Conservation (phyloP, 2,888 invertebrate species). For the Amphimallon solstitiale region DNA sequence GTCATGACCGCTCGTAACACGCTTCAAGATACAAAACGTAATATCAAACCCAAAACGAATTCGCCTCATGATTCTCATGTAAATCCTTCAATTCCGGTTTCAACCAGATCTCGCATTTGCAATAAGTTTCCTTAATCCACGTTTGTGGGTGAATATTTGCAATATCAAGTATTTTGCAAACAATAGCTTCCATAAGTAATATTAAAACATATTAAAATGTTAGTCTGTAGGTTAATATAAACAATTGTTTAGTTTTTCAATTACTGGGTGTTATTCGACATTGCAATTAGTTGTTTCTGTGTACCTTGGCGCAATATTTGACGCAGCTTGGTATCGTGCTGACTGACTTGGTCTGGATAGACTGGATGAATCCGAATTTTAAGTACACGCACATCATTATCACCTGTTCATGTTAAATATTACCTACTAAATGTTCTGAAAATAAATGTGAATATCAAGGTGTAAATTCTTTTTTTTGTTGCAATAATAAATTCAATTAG, state of each 20-base stretch:
- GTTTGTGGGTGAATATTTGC: neutral
- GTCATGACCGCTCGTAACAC: too few species aligned
- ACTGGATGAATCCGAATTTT: constrained; percentile 38
- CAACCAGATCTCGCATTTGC: too few species aligned
- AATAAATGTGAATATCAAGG: constrained; percentile 12
- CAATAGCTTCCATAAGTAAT: neutral
- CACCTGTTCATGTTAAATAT: constrained; percentile 15
- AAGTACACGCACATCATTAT: constrained; percentile 19
- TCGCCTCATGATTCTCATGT: too few species aligned
- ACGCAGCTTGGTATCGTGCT: neutral
- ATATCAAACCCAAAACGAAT: too few species aligned
- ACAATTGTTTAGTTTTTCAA: neutral
- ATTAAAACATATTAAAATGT: neutral
- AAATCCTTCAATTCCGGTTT: too few species aligned
- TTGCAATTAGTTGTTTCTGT: constrained; percentile 18
- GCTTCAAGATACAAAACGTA: too few species aligned
- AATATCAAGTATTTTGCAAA: neutral
- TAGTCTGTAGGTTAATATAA: neutral
- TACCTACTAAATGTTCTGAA: neutral
- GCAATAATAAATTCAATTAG: constrained; percentile 3
- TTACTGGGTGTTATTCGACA: neutral
- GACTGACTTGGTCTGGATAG: constrained; percentile 38
- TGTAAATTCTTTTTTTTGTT: constrained; percentile 5
- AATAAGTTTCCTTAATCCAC: too few species aligned
- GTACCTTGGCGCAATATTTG: neutral